phyloP scores from a whole-genome alignment of 2,113 vertebrate genomes.

The Pterophyllum scalare region DNA sequence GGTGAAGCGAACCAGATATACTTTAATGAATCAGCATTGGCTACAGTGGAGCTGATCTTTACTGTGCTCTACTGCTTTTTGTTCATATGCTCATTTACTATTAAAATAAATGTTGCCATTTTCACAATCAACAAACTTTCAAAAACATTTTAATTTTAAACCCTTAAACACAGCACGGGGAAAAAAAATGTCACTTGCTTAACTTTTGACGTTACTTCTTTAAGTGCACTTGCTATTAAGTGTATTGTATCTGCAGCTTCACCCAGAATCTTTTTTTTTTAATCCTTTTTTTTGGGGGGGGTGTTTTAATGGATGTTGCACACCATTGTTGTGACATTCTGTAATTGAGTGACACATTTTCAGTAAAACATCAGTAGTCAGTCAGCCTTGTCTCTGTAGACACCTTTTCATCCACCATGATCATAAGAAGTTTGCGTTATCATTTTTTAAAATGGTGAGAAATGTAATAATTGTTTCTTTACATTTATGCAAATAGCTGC shows the following conservation, averaged over 20 bases:
- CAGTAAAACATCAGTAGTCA: background rate
- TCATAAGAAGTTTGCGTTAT: background rate
- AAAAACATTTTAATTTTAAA: background rate
- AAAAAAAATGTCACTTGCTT: background rate
- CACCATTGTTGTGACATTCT: background rate
- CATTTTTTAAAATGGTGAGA: background rate
- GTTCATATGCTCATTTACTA: background rate
- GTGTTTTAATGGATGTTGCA: background rate
- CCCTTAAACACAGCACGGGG: background rate
- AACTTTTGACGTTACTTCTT: too few species aligned
- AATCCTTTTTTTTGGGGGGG: too few species aligned
- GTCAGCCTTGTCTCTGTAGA: background rate
- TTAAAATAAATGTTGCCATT: background rate
- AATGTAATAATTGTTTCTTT: background rate
- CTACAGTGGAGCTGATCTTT: background rate
- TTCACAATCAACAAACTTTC: background rate
- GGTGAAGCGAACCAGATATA: background rate
- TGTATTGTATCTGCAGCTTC: too few species aligned
- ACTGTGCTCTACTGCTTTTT: background rate
- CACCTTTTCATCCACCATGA: background rate
- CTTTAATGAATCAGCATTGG: background rate
- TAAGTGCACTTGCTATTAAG: too few species aligned
- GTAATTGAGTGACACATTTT: background rate
- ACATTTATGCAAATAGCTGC: background rate
- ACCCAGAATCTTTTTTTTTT: too few species aligned